These are phyloP conservation scores for Monodelphis domestica DNA, from an alignment of 2,797 vertebrate genomes.

Conservation along the genomic window DNA sequence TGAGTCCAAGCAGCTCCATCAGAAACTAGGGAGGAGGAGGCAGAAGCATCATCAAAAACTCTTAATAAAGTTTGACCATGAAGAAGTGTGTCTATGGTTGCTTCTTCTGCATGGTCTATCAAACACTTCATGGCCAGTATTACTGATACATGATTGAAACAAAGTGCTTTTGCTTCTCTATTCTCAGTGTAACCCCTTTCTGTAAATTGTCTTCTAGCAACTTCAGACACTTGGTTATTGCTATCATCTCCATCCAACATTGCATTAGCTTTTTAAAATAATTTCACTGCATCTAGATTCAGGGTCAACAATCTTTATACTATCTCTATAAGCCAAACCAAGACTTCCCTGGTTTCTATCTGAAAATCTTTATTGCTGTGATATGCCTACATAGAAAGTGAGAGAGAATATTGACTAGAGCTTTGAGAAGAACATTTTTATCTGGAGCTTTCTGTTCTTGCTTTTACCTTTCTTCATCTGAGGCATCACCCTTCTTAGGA, in stretches of 20 bases:
- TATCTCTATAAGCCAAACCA: neutral
- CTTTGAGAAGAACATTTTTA: neutral
- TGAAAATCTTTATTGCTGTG: neutral
- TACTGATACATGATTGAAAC: constrained; percentile 95
- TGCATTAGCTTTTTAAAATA: neutral
- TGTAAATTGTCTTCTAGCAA: neutral
- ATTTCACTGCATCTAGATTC: neutral
- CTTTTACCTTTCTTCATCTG: neutral
- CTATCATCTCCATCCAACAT: neutral
- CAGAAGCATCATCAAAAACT: constrained; percentile 68
- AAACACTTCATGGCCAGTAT: constrained; percentile 97
- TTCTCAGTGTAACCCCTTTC: constrained; percentile 82
- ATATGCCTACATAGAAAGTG: neutral
- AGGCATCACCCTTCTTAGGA: neutral
- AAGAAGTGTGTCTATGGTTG: constrained; percentile 88
- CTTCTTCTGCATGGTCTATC: constrained; percentile 94
- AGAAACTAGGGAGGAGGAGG: constrained; percentile 66
- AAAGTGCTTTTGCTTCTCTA: constrained; percentile 92
- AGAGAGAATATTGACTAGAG: neutral
- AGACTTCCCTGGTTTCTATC: neutral
- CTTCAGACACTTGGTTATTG: neutral
- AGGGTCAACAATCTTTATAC: neutral
- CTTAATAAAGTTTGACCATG: constrained; percentile 86
- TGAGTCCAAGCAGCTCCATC: no score
- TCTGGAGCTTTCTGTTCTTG: neutral